Evolutionary conservation across 2,113 vertebrate genomes (phyloP).

Genomic region (Alexandromys fortis): DNA sequence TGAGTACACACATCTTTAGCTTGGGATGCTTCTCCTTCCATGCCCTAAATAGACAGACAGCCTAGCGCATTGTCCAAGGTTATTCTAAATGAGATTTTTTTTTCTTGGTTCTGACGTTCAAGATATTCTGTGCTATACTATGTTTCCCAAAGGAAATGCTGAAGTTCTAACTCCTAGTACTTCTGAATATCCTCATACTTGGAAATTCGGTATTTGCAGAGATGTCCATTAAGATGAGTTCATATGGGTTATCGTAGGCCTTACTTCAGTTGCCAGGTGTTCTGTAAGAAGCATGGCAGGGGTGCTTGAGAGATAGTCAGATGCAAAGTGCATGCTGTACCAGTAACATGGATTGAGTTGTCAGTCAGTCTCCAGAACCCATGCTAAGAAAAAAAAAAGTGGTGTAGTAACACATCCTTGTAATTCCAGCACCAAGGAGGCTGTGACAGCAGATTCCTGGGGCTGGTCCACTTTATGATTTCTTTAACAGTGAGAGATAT

Average conservation of each 20-base stretch:
- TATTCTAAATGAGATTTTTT: not conserved
- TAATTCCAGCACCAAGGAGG: not conserved
- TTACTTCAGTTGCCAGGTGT: not conserved
- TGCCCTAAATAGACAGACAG: not conserved
- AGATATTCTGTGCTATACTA: not conserved
- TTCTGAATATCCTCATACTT: not conserved
- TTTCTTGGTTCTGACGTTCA: not conserved
- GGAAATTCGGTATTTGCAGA: not conserved
- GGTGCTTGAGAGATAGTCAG: not conserved
- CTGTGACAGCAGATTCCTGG: not conserved
- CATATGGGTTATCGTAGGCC: not conserved
- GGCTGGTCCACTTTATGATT: not conserved
- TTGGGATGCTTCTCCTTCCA: not conserved
- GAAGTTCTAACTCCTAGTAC: not conserved
- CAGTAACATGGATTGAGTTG: not conserved
- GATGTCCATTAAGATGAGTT: slow-evolving; percentile 17
- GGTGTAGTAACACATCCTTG: not conserved
- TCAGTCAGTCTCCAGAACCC: not conserved
- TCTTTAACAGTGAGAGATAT: not conserved
- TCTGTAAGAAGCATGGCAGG: not conserved
- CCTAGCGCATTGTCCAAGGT: not conserved
- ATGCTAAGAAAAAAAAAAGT: not conserved
- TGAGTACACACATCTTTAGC: not conserved
- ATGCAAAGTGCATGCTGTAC: too few species aligned
- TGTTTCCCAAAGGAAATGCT: not conserved